Evolutionary conservation across 2,888 invertebrate species (phyloP).

Genomic region (Rotaria magnacalcarata): DNA sequence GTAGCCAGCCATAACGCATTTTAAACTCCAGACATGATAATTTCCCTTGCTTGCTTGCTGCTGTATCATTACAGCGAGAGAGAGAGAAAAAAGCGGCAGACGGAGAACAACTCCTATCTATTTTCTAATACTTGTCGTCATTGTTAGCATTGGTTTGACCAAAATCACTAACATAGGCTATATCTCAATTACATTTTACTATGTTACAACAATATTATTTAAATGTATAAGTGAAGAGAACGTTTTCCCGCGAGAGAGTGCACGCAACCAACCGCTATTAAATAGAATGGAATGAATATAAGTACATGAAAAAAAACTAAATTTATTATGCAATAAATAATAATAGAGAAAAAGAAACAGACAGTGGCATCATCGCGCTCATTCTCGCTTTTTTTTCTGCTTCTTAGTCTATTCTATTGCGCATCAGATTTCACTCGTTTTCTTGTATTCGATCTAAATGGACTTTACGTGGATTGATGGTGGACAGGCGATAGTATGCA

Average conservation of each 20-base stretch:
- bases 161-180: background rate
- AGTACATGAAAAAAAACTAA: background rate
- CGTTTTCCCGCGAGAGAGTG: background rate
- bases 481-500: background rate
- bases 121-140: background rate
- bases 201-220: slow-evolving; percentile 20
- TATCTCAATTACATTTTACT: background rate
- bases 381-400: background rate
- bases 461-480: background rate
- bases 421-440: background rate
- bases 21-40: slow-evolving; percentile 10
- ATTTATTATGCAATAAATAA: slow-evolving; percentile 24
- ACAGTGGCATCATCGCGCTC: background rate
- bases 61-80: background rate
- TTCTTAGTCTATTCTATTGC: background rate
- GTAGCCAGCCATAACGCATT: background rate
- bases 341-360: background rate
- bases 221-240: background rate
- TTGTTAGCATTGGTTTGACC: background rate
- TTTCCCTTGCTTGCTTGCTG: slow-evolving; percentile 6
- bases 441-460: background rate
- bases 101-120: slow-evolving; percentile 16
- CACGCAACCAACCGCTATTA: background rate
- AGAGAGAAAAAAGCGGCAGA: background rate
- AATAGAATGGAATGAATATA: slow-evolving; percentile 11